phyloP scores from a whole-genome alignment of 2,113 vertebrate genomes.

The Nasalis larvatus region DNA sequence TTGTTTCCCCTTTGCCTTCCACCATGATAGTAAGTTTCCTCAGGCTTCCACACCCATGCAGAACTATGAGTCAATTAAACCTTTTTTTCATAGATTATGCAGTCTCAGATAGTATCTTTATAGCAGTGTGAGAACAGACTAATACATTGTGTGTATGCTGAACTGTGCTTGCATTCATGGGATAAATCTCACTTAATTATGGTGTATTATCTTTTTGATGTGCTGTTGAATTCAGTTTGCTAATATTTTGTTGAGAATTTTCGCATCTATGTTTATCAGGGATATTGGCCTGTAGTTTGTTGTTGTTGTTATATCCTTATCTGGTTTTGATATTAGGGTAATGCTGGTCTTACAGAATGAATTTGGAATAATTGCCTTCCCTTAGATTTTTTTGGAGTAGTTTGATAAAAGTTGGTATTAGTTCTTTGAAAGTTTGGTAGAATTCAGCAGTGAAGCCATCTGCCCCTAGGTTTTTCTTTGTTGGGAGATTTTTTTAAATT shows the following conservation, averaged over 20 bases:
- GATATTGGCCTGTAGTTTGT: neutral
- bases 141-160: too few species aligned
- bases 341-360: neutral
- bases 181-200: neutral
- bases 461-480: neutral
- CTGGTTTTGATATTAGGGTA: neutral
- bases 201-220: neutral
- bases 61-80: too few species aligned
- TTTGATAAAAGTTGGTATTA: neutral
- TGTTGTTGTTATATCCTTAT: neutral
- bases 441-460: neutral
- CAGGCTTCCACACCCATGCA: too few species aligned
- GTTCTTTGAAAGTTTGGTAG: neutral
- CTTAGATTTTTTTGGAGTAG: neutral
- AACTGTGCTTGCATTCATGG: neutral
- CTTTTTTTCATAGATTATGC: too few species aligned
- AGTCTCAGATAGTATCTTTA: too few species aligned
- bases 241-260: neutral
- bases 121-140: too few species aligned
- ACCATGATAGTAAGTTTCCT: too few species aligned
- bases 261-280: neutral
- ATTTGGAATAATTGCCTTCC: neutral
- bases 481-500: neutral
- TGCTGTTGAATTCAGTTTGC: neutral
- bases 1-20: too few species aligned